These are phyloP conservation scores for Lysandra coridon DNA, from an alignment of 2,888 invertebrate species.

Conservation along the genomic window DNA sequence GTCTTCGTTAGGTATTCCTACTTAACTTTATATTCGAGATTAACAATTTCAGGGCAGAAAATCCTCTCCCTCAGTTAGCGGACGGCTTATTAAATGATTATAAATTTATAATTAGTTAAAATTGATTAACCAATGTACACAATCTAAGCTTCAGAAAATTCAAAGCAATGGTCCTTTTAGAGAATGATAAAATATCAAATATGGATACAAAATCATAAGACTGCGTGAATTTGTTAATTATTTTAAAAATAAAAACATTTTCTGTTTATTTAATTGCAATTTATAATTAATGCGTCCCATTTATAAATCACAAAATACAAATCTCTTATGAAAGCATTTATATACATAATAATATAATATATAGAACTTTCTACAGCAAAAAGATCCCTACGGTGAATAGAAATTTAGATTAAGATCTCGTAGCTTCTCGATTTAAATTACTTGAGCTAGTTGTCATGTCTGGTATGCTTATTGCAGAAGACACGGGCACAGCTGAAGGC, in stretches of 20 bases:
- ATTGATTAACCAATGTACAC: not conserved
- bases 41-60: not conserved
- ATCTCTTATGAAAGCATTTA: too few relatives aligned
- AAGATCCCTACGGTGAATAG: not conserved
- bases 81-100: conserved; percentile 6
- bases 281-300: too few relatives aligned
- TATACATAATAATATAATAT: too few relatives aligned
- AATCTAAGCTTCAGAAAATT: not conserved
- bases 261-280: too few relatives aligned
- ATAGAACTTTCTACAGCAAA: too few relatives aligned
- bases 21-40: conserved; percentile 18
- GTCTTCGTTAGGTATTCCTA: conserved; percentile 14
- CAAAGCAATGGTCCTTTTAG: not conserved
- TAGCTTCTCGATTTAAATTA: not conserved
- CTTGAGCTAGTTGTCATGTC: not conserved
- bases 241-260: too few relatives aligned
- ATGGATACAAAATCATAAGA: not conserved
- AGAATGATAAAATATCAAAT: not conserved
- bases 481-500: conserved; percentile 10
- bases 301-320: too few relatives aligned
- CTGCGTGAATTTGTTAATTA: too few relatives aligned
- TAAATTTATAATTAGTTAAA: not conserved
- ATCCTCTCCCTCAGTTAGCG: not conserved
- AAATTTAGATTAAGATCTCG: not conserved
- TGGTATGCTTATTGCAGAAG: conserved; percentile 19